Evolutionary conservation across 1,140 invertebrate genomes (phyloP).

Genomic region (Bicyclus anynana): DNA sequence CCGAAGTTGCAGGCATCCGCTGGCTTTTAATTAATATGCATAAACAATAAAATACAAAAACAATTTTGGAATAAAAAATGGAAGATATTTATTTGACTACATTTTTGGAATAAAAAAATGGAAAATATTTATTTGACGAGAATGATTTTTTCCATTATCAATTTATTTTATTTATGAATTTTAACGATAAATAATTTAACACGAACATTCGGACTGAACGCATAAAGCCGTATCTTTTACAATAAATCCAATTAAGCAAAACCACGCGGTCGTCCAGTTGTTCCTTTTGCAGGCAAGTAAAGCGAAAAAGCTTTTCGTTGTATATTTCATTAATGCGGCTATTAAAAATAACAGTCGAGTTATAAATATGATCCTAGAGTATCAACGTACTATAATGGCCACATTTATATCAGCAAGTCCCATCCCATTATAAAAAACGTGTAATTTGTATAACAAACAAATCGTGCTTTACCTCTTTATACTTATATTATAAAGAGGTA

Average conservation of each 20-base stretch:
- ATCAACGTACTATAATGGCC: not conserved
- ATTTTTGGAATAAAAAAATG: too few relatives aligned
- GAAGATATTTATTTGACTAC: too few relatives aligned
- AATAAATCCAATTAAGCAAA: conserved; percentile 14
- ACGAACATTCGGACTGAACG: not conserved
- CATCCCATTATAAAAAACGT: not conserved
- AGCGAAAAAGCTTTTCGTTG: conserved; percentile 13
- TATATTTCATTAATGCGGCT: conserved; percentile 15
- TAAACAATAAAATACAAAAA: too few relatives aligned
- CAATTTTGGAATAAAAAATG: too few relatives aligned
- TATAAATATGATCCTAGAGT: conserved; percentile 7
- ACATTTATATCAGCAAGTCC: not conserved
- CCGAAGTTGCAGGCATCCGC: too few relatives aligned
- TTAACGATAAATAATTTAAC: too few relatives aligned
- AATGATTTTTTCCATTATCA: too few relatives aligned
- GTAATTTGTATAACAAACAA: not conserved
- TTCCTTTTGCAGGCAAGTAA: conserved; percentile 10
- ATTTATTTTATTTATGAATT: too few relatives aligned
- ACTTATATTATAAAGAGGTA: too few relatives aligned
- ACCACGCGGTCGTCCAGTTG: conserved; percentile 1
- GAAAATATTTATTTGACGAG: too few relatives aligned
- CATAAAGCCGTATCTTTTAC: conserved; percentile 11
- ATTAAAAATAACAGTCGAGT: conserved; percentile 11
- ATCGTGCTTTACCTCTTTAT: too few relatives aligned
- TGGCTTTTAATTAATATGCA: too few relatives aligned